phyloP scores from a whole-genome alignment of 1,140 invertebrate genomes.

The Bactericera cockerelli region DNA sequence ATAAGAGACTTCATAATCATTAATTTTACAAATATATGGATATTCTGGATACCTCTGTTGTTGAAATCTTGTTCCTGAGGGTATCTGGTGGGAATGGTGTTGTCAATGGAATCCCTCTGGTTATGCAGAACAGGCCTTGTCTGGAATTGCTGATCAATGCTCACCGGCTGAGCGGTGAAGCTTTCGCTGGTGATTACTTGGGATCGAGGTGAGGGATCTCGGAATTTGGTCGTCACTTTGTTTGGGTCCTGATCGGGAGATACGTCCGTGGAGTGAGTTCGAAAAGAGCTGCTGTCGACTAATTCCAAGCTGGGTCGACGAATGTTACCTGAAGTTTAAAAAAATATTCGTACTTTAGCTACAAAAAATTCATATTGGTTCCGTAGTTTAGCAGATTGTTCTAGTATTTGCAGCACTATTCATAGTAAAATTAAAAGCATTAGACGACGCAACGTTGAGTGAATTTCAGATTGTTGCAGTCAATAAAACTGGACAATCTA shows the following conservation, averaged over 20 bases:
- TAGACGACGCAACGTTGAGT: too few species aligned
- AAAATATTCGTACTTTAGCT: slow-evolving; percentile 10
- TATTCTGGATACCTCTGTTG: too few species aligned
- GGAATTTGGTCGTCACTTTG: neutral
- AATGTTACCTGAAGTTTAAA: slow-evolving; percentile 30
- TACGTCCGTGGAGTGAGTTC: slow-evolving; percentile 38
- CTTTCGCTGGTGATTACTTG: neutral
- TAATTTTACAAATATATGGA: too few species aligned
- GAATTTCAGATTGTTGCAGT: too few species aligned
- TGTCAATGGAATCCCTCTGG: neutral
- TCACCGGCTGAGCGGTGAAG: neutral
- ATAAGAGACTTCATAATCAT: too few species aligned
- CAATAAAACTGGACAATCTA: too few species aligned
- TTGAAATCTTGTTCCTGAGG: neutral
- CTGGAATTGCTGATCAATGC: neutral
- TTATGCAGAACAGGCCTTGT: neutral
- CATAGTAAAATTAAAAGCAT: too few species aligned
- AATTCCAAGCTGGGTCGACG: slow-evolving; percentile 53
- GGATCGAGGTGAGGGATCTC: neutral
- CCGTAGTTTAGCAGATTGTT: slow-evolving; percentile 9
- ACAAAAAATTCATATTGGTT: too few species aligned
- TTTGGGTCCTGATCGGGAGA: slow-evolving; percentile 14
- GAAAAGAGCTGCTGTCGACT: slow-evolving; percentile 61
- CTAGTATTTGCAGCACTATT: too few species aligned
- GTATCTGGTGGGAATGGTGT: neutral